These are phyloP conservation scores for Artibeus jamaicensis DNA, from an alignment of 2,797 vertebrate species.

Conservation along the genomic window DNA sequence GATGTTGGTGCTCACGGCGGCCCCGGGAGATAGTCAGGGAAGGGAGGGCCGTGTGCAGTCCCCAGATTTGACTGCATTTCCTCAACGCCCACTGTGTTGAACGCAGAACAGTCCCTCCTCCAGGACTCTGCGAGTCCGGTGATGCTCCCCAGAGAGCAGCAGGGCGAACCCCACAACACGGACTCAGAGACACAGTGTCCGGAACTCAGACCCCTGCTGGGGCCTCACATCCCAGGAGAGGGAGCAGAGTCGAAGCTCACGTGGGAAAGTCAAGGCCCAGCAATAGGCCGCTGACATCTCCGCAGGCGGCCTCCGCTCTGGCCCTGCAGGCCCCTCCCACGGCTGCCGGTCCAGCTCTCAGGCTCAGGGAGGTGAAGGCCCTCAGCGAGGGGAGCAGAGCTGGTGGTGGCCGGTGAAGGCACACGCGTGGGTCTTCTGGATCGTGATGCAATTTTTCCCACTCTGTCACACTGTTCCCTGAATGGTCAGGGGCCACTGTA, in stretches of 20 bases:
- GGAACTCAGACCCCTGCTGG: not conserved
- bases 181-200: not conserved
- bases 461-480: not conserved
- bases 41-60: not conserved
- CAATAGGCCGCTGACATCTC: not conserved
- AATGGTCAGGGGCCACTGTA: not conserved
- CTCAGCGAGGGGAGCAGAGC: not conserved
- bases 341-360: accelerated
- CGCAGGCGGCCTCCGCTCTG: not conserved
- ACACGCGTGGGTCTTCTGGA: not conserved
- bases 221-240: not conserved
- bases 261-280: not conserved
- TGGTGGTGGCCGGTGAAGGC: not conserved
- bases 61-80: not conserved
- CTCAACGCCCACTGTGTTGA: not conserved
- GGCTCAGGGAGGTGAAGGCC: not conserved
- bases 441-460: not conserved
- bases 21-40: not conserved
- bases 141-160: not conserved
- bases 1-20: not conserved
- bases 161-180: not conserved
- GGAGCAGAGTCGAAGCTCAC: not conserved
- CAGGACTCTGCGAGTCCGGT: not conserved
- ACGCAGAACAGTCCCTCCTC: not conserved
- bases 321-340: not conserved